Percentiles rank a stretch among this genome's conserved stretches.
phyloP scores from a whole-genome alignment of 2,113 vertebrate genomes.

The Catharus fuscescens region DNA sequence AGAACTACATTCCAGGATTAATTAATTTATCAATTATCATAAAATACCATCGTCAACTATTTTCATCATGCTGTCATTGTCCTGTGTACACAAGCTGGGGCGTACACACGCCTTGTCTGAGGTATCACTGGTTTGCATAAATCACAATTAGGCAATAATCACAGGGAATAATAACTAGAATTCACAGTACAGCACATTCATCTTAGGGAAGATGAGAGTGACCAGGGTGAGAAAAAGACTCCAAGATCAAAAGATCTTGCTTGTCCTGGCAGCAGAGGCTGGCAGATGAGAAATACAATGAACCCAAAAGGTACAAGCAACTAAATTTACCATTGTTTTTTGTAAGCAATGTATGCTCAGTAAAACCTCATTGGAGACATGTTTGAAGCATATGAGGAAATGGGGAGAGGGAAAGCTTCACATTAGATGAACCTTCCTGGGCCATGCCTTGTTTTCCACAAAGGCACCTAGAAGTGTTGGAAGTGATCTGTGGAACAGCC shows the following conservation, averaged over 20 bases:
- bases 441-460: background rate
- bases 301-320: background rate
- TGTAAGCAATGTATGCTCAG: background rate
- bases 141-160: conserved; percentile 11
- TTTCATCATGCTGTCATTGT: background rate
- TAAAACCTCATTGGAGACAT: background rate
- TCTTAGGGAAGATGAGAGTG: background rate
- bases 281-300: background rate
- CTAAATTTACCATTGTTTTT: background rate
- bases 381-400: background rate
- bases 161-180: background rate
- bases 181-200: background rate
- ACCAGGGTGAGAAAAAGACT: background rate
- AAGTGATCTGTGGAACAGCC: background rate
- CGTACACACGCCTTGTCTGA: background rate
- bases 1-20: background rate
- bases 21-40: background rate
- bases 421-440: background rate
- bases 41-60: background rate
- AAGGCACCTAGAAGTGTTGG: background rate
- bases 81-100: background rate
- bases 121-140: background rate
- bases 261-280: background rate
- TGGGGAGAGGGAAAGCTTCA: background rate
- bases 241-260: background rate